A percentile compares a stretch with the other conserved stretches of the same genome.
Evolutionary conservation across 2,113 vertebrate species (phyloP).

Genomic region (Rhynchopsitta pachyrhyncha): DNA sequence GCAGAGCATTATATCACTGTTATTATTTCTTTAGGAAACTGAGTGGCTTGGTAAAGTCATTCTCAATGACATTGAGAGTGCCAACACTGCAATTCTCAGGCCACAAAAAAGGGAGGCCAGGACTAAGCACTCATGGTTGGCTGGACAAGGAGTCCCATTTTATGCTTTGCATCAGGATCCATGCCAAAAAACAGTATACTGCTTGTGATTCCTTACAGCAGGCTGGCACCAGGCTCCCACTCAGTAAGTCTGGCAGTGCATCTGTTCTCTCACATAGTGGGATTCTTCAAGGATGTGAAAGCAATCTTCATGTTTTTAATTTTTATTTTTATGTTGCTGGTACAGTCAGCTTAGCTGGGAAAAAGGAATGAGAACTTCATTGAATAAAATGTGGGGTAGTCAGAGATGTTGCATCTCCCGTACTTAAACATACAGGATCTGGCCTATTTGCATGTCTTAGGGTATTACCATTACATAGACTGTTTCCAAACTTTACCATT

Average conservation of each 20-base stretch:
- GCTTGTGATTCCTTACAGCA: background rate
- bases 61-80: background rate
- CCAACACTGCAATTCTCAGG: background rate
- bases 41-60: background rate
- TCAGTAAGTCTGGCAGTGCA: background rate
- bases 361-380: background rate
- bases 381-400: too few relatives aligned
- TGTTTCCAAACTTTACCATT: background rate
- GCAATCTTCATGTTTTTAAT: background rate
- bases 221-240: background rate
- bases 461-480: background rate
- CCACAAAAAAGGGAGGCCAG: background rate
- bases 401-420: background rate
- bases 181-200: background rate
- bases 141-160: background rate
- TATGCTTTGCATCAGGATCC: background rate
- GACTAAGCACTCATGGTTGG: background rate
- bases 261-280: background rate
- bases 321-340: background rate
- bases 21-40: background rate
- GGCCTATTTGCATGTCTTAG: background rate
- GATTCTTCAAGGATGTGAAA: background rate
- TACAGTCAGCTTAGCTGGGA: background rate
- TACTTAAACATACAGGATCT: background rate
- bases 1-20: background rate